phyloP scores from a whole-genome alignment of 2,113 vertebrate species.

The Thymallus thymallus region DNA sequence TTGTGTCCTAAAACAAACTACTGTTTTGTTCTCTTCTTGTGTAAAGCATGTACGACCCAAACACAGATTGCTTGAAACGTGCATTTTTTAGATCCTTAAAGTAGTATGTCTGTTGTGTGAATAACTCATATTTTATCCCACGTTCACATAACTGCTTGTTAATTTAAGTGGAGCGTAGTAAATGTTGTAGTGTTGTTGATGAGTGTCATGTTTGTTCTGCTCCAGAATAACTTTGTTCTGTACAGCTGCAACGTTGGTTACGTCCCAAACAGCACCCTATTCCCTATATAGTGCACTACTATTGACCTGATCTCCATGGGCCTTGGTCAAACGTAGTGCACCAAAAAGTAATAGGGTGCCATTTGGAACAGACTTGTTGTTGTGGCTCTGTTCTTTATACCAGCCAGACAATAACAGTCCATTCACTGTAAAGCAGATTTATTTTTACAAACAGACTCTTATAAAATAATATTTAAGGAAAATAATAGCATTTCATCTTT shows the following conservation, averaged over 20 bases:
- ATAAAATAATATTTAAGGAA: no score
- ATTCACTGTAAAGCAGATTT: no score
- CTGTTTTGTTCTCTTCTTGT: conserved; percentile 55
- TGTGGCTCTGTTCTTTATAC: no score
- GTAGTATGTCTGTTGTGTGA: conserved; percentile 40
- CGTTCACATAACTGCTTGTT: conserved; percentile 62
- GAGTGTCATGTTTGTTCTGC: neutral
- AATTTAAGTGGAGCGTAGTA: conserved; percentile 30
- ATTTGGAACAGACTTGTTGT: no score
- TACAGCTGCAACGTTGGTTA: neutral
- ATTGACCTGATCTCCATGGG: no score
- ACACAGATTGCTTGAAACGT: conserved; percentile 53
- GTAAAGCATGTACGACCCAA: conserved; percentile 38
- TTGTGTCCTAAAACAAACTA: neutral
- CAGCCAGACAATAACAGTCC: no score
- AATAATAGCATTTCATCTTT: no score
- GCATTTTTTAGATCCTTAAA: conserved; percentile 63
- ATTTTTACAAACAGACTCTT: no score
- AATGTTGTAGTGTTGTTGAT: conserved; percentile 45
- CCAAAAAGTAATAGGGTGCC: no score
- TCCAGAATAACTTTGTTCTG: neutral
- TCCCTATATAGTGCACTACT: no score
- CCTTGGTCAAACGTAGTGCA: no score
- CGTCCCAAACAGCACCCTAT: no score
- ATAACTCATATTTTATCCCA: conserved; percentile 69